Evolutionary conservation across 2,113 vertebrate species (phyloP), one percentile per base, ranked within the genome.

Genomic region (Platichthys stellatus): DNA sequence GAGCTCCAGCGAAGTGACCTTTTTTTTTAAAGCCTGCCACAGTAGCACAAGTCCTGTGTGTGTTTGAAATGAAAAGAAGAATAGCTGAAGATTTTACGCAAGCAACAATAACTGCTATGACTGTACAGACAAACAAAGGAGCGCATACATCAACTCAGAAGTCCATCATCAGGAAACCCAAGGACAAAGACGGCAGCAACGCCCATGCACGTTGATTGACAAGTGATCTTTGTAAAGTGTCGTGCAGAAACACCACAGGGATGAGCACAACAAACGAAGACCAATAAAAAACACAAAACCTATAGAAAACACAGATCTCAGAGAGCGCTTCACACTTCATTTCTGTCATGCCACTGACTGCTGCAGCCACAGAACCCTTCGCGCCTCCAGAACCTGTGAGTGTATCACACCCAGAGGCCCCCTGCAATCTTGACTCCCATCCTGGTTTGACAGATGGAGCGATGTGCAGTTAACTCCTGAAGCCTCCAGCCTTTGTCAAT

Each of bases 401-500:
- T 38, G 69, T 59, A 13, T 73, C 67, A 63, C 74, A 72, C 57
- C 66, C 69, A 45, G 62, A 45, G 63, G 72, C 71, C 73, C 72
- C 73, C n/a, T 54, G 67, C 26, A 12, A 75, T 71, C 72, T 57
- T 23, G 74, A 81, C 62, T 76, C 71, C 72, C 56, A 9, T 54
- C 69, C 72, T 56, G 51, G 58, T 59, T 21, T 80, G 84, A 84
- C 87, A 85, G 81, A 90, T 81, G 86, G 83, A 82, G 76, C 53
- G 53, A 20, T 62, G 70, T 81, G 69, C 78, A 57, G 81, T 85
- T 80, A 85, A 54, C 87, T 81, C 70, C 74, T 54, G 72, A 59
- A 82, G 80, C 86, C 69, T 59, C 54, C 76, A 72, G 83, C 76
- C 68, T 78, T 83, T 86, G 86, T 86, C 84, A 82, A 83, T 89